These are phyloP conservation scores for Eulemur mongoz DNA, from an alignment of 2,797 vertebrate genomes.

Conservation along the genomic window DNA sequence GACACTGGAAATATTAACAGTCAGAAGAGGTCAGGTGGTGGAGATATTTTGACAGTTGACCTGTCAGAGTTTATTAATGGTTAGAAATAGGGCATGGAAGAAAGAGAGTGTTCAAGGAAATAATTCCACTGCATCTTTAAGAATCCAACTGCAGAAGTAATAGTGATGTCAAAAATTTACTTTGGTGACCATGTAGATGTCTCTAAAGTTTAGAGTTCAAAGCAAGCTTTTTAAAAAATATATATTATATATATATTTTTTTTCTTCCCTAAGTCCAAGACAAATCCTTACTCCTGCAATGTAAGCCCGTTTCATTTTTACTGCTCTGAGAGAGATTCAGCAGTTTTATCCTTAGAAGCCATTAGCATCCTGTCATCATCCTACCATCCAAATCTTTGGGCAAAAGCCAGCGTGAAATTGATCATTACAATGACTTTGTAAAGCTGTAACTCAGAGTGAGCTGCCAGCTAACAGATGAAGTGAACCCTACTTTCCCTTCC, in stretches of 20 bases:
- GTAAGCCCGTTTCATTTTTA: not conserved
- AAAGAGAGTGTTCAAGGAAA: not conserved
- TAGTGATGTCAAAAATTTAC: not conserved
- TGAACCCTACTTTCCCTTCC: not conserved
- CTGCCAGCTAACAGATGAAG: not conserved
- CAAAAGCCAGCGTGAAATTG: not conserved
- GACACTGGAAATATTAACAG: not conserved
- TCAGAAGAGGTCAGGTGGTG: not conserved
- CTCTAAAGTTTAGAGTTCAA: not conserved
- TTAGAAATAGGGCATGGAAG: not conserved
- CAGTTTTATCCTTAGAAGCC: not conserved
- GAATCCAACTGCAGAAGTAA: not conserved
- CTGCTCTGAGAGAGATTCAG: not conserved
- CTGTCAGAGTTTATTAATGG: not conserved
- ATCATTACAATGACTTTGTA: slow-evolving; percentile 4
- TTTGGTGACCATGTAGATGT: not conserved
- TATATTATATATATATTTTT: no score
- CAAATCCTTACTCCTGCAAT: not conserved
- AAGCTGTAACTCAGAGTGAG: not conserved
- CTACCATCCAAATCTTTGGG: not conserved
- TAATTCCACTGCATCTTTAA: not conserved
- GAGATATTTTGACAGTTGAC: not conserved
- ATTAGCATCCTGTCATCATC: not conserved
- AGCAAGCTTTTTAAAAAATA: not conserved
- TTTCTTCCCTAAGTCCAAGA: not conserved